Base-by-base conservation (phyloP, 2,113 vertebrate genomes). In the Pteronura brasiliensis region DNA sequence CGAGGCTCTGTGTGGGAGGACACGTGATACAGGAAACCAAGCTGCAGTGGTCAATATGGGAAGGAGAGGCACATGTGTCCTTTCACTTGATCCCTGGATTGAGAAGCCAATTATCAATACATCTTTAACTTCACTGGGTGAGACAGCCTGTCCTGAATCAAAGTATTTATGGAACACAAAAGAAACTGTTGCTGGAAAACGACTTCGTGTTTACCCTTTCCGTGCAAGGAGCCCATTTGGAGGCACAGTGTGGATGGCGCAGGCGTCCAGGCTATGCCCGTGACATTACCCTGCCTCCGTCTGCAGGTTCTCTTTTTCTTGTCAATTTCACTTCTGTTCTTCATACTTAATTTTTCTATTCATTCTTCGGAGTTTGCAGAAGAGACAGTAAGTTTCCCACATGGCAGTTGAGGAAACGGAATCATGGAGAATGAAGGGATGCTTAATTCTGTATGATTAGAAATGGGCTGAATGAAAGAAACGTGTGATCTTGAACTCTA, bases 11-110 rank as follows among this genome's bases (percentile, higher is more conserved):
- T 63, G 42, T 44, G 94, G 96, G 90, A 98, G 81, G 96, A 98
- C 93, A 42, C 86, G 74, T 95, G 94, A 97, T 59, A 44, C 65
- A 52, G 90, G 97, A 98, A 97, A 98, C 67, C 52, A 91, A 90
- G 72, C 57, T 97, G 95, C 52, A 87, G 23, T 76, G 92, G 80
- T 92, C 81, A 77, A 31, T 8, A 42, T 71, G 18, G 93, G 93
- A 93, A 93, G 27, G 52, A 72, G 84, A 92, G 39, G 27, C 39
- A 69, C n/a, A 4, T 93, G 29, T 72, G 77, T 98, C 6, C 63
- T 97, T 63, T 83, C 67, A 44, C 17, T 90, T 95, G 34, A 31
- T 94, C 65, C 91, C 42, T 79, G 59, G 57, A 55, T 83, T 91
- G 63, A 79, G 76, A 96, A 89, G 25, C 57, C 77, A 71, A 89